Conservation (phyloP, 2,888 invertebrate genomes). For the Parapristionchus giblindavisi region DNA sequence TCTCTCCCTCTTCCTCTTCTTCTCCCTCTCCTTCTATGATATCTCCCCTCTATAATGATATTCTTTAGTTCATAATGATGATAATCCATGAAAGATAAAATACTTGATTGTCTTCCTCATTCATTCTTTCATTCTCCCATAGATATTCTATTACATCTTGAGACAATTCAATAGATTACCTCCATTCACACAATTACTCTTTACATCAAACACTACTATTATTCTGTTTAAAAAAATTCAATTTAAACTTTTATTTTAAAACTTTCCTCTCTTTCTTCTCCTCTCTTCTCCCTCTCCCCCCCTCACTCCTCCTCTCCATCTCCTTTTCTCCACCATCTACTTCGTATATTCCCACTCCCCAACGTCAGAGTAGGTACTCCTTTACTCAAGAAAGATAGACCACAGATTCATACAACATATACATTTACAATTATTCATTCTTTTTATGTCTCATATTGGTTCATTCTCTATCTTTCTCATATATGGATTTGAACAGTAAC, state of each 20-base stretch:
- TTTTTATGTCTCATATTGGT: conserved; percentile 5
- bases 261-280: neutral
- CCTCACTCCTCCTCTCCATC: conserved; percentile 5
- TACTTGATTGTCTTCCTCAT: too few relatives aligned
- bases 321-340: neutral
- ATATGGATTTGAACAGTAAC: neutral
- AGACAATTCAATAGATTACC: too few relatives aligned
- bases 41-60: conserved; percentile 20
- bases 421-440: neutral
- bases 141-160: too few relatives aligned
- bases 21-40: neutral
- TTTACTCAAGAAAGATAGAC: too few relatives aligned
- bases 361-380: neutral
- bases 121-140: too few relatives aligned
- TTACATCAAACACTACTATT: too few relatives aligned
- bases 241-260: too few relatives aligned
- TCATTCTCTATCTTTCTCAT: neutral
- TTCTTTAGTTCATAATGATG: neutral
- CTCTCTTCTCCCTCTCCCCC: neutral
- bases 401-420: neutral
- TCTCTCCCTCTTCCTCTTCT: conserved; percentile 3
- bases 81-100: too few relatives aligned
- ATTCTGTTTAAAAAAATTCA: too few relatives aligned
- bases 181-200: too few relatives aligned
- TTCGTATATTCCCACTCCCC: conserved; percentile 19